Evolutionary conservation across 2,888 invertebrate genomes (phyloP), one percentile per base, ranked within the genome.

Genomic region (Parapristionchus giblindavisi): DNA sequence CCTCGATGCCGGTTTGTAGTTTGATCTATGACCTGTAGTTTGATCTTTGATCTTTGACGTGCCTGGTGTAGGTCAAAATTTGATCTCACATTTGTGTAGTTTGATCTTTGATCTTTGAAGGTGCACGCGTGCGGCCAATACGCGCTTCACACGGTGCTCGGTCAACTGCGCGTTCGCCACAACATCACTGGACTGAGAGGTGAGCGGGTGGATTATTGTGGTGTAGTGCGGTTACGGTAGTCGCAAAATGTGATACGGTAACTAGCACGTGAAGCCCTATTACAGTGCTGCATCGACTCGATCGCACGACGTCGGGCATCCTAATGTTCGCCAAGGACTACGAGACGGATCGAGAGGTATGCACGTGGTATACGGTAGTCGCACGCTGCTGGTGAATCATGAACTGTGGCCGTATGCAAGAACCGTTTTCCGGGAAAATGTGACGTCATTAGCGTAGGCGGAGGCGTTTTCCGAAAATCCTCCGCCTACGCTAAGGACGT

Each of bases 41-140:
- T 21, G 34, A 56, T 58, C 24, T 72, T 32, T 3, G 24, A 27
- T 24, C 11, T n/a, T 58, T 71, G 48, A 32, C 66, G 48, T 51
- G 5, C 40, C 2, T 56, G 11, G 3, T 27, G 14, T 51, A 21
- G 21, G 14, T 29, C 43, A n/a, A 40, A 65, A 43, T 17, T 29
- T 36, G 5, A 43, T 43, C 5, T n/a, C 34, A 63, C 3, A 36
- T 40, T 14, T 3, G 27, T 4, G 17, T 48, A 3, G 43, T 48
- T 36, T 27, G 38, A 54, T 21, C 8, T 4, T 58, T 8, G 6
- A 27, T 3, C n/a, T 34, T 95, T 34, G 58, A 14, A 73, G 73
- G 83, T 83, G 77, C 98, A 99, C 90, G 97, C 98, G 2, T 98
- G 98, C 89, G 99, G 99, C 78, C 92, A 97, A 87, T 99, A 98